Evolutionary conservation across 2,888 invertebrate species (phyloP), one percentile per base, ranked within the genome.

Genomic region (Tiphia femorata): DNA sequence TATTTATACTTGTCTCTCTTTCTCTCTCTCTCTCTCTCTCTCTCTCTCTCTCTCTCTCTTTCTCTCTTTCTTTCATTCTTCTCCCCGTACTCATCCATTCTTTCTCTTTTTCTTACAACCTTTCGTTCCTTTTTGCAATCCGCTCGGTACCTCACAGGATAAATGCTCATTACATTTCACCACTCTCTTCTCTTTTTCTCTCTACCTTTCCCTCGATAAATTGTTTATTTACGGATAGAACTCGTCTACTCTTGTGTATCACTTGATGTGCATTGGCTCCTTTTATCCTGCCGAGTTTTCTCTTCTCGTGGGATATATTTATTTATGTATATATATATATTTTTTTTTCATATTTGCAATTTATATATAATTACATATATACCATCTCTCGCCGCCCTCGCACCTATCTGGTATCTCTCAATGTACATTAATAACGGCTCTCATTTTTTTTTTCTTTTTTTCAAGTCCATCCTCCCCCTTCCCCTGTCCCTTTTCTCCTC

Each of bases 361-460:
- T 64, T 56, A 16, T 55, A 50, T 62, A 52, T 61, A 51, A 57
- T 33, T 68, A 56, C 44, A 50, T 55, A 52, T 53, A 58, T 41
- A 38, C 44, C 44, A 30, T 58, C 40, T 19, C 42, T 19, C 58
- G 33, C 37, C n/a, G n/a, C n/a, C n/a, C n/a, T n/a, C n/a, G n/a
- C n/a, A n/a, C n/a, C n/a, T n/a, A n/a, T n/a, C n/a, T n/a, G n/a
- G n/a, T n/a, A n/a, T n/a, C n/a, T n/a, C 44, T 40, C 55, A 55
- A 33, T 33, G 33, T n/a, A 33, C 33, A 33, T n/a, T 29, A 33
- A 33, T 14, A 44, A 64, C 61, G 58, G 53, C 48, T 58, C 53
- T 43, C 43, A 56, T 51, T 53, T 51, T 37, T 58, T 61, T 56
- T 49, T 48, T 53, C 40, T 49, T 50, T 49, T 44, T 50, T 60